phyloP scores from a whole-genome alignment of 2,113 vertebrate species.

The Otis tarda region DNA sequence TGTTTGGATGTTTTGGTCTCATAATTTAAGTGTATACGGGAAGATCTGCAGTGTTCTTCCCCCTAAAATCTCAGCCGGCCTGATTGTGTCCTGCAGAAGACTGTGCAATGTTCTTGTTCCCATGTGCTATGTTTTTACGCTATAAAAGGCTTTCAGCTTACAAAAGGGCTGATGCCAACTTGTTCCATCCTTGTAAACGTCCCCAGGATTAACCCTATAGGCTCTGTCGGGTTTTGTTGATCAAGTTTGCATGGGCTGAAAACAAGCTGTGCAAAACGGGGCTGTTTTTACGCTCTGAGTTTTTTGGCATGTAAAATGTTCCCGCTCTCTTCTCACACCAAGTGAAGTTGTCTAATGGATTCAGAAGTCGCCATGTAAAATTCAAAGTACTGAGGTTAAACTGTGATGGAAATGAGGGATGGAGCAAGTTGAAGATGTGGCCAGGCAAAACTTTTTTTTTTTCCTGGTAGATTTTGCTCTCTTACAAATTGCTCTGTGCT shows the following conservation, averaged over 20 bases:
- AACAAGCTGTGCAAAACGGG: not conserved
- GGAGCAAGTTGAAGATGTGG: not conserved
- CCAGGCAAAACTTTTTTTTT: not conserved
- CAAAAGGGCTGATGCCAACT: not conserved
- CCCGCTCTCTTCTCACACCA: not conserved
- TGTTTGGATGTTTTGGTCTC: not conserved
- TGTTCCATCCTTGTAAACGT: not conserved
- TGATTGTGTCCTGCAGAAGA: not conserved
- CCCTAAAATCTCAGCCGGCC: not conserved
- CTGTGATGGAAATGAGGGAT: not conserved
- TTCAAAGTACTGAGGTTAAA: not conserved
- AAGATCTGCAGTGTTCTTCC: not conserved
- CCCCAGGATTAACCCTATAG: not conserved
- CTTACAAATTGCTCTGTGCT: not conserved
- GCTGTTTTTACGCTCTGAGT: not conserved
- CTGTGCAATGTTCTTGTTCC: not conserved
- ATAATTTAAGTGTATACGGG: not conserved
- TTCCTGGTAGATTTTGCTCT: not conserved
- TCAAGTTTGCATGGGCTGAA: not conserved
- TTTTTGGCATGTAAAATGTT: not conserved
- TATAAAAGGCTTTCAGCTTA: not conserved
- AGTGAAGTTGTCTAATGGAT: not conserved
- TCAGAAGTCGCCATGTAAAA: not conserved
- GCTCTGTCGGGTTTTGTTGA: not conserved
- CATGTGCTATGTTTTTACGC: not conserved